phyloP scores from a whole-genome alignment of 2,888 invertebrate species.

The Epinotia brunnichana region DNA sequence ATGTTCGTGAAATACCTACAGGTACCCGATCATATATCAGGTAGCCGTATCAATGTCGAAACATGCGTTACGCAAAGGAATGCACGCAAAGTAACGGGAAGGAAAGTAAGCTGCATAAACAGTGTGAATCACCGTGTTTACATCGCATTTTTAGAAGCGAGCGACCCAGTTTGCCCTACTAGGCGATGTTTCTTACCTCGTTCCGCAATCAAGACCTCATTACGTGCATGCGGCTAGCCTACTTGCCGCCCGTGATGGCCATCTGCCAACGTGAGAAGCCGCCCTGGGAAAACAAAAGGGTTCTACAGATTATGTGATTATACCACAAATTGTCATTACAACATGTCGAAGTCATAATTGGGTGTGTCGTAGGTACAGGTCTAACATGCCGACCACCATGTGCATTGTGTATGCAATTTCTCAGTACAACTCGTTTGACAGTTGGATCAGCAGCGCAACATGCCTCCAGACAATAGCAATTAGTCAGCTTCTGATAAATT shows the following conservation, averaged over 20 bases:
- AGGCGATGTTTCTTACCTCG: constrained; percentile 71
- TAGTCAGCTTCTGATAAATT: too few species aligned
- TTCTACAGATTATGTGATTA: too few species aligned
- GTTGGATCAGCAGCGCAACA: too few species aligned
- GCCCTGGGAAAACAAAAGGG: constrained; percentile 58
- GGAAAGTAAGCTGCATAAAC: constrained; percentile 56
- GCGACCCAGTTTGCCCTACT: constrained; percentile 61
- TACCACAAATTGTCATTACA: too few species aligned
- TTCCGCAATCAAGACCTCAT: constrained; percentile 70
- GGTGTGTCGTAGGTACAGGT: too few species aligned
- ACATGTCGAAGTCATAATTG: too few species aligned
- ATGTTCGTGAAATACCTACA: constrained; percentile 10
- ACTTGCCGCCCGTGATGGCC: constrained; percentile 67
- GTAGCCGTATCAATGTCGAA: constrained; percentile 34
- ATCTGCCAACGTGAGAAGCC: constrained; percentile 58
- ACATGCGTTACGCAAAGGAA: constrained; percentile 47
- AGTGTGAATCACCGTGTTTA: constrained; percentile 61
- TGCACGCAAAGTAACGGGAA: constrained; percentile 48
- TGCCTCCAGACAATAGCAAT: too few species aligned
- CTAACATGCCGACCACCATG: too few species aligned
- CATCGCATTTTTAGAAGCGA: constrained; percentile 59
- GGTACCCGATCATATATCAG: constrained; percentile 16
- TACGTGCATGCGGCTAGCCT: constrained; percentile 65
- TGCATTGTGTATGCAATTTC: too few species aligned
- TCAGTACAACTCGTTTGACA: too few species aligned